phyloP scores from a whole-genome alignment of 35 echinoderm and acorn worm genomes.

The Nesometra sesokonis region DNA sequence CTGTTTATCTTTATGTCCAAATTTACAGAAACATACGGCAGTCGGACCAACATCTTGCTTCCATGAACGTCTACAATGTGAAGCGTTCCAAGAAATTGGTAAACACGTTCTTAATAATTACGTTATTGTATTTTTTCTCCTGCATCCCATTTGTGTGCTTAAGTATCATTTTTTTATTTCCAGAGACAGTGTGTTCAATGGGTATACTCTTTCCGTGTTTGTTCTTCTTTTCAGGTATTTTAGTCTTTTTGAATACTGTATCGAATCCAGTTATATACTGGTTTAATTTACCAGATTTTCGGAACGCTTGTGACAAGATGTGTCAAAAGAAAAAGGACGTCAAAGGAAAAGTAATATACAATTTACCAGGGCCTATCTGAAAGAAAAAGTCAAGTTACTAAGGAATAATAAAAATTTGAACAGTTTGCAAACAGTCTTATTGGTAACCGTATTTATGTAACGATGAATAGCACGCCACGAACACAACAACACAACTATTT shows the following conservation, averaged over 20 bases:
- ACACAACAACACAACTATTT: no score
- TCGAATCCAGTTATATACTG: neutral
- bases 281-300: neutral
- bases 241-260: neutral
- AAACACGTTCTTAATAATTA: neutral
- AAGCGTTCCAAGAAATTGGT: neutral
- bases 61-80: neutral
- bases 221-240: neutral
- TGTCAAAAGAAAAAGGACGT: no score
- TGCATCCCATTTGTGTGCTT: neutral
- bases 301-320: neutral
- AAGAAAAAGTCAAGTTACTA: no score
- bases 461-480: no score
- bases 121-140: neutral
- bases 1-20: no score
- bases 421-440: no score
- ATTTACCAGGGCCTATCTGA: no score
- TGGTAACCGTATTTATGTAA: no score
- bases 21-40: neutral
- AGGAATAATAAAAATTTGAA: no score
- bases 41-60: neutral
- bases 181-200: neutral
- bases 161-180: neutral
- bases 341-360: no score
- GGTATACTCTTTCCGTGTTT: neutral